These are phyloP conservation scores for Heterotis niloticus DNA, from an alignment of 2,113 vertebrate species.

Conservation along the genomic window DNA sequence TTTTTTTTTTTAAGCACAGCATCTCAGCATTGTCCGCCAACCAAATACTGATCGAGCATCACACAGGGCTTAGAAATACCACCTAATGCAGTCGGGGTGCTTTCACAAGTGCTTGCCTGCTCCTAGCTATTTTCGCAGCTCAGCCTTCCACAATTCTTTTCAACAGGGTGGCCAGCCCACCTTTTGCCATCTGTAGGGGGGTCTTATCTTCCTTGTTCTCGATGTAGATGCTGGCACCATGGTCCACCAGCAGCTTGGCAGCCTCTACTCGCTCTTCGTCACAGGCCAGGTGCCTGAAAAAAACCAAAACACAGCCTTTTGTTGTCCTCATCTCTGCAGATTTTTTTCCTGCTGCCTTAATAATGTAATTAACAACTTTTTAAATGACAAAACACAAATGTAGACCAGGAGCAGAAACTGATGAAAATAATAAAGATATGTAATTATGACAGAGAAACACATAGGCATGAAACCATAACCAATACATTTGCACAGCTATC, in stretches of 20 bases:
- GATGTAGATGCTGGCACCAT: conserved; percentile 91
- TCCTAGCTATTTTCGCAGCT: conserved; percentile 24
- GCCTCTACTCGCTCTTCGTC: conserved; percentile 92
- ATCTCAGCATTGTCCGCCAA: not conserved
- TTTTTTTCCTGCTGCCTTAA: too few relatives aligned
- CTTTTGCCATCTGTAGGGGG: conserved; percentile 83
- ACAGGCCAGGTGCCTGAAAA: conserved; percentile 87
- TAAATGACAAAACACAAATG: not conserved
- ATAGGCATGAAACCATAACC: too few relatives aligned
- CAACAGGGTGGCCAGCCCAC: conserved; percentile 73
- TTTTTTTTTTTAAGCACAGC: not conserved
- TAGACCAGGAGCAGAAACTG: not conserved
- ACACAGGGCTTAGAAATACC: not conserved
- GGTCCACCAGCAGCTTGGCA: conserved; percentile 86
- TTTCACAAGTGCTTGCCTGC: not conserved
- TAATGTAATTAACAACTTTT: not conserved
- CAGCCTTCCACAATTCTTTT: conserved; percentile 82
- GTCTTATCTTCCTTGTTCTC: conserved; percentile 96
- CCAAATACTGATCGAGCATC: not conserved
- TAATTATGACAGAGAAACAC: too few relatives aligned
- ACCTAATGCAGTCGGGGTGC: not conserved
- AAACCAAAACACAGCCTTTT: too few relatives aligned
- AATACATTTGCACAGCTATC: too few relatives aligned
- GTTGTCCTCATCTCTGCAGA: too few relatives aligned
- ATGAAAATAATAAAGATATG: not conserved